phyloP scores from a whole-genome alignment of 2,797 vertebrate genomes.

The Triplophysa bombifrons region DNA sequence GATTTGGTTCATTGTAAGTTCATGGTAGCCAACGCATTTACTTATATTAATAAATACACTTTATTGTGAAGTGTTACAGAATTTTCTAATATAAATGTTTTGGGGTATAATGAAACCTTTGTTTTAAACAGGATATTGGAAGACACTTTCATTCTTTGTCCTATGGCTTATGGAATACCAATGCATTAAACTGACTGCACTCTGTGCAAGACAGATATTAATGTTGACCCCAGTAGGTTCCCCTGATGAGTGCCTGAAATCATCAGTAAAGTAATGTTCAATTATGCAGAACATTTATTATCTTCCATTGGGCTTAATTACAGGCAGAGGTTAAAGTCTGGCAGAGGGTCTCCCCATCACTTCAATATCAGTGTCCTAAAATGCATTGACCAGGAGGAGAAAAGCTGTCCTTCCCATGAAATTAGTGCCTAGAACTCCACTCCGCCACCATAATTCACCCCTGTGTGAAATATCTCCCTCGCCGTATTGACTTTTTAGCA shows the following conservation, averaged over 20 bases:
- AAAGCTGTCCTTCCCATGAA: conserved; percentile 86
- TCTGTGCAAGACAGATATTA: conserved; percentile 70
- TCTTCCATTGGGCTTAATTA: conserved; percentile 82
- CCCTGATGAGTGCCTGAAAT: conserved; percentile 69
- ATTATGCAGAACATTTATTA: conserved; percentile 90
- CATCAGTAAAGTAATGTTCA: conserved; percentile 83
- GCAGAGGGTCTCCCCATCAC: conserved; percentile 88
- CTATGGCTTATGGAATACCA: conserved; percentile 68
- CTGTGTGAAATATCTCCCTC: conserved; percentile 84
- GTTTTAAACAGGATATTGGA: background rate
- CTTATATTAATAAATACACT: no score
- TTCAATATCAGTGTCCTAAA: conserved; percentile 92
- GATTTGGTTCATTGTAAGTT: no score
- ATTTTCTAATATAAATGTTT: background rate
- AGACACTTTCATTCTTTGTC: background rate
- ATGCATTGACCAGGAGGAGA: conserved; percentile 85
- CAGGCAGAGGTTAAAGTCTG: conserved; percentile 84
- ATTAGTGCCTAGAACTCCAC: conserved; percentile 87
- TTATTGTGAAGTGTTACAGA: no score
- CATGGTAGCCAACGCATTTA: no score
- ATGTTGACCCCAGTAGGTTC: conserved; percentile 71
- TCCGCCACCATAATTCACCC: conserved; percentile 89
- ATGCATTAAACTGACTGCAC: conserved; percentile 57
- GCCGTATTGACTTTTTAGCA: conserved; percentile 83
- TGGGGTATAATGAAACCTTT: background rate